These are phyloP conservation scores for Galerucella calmariensis DNA, from an alignment of 2,888 invertebrate species.

Conservation along the genomic window DNA sequence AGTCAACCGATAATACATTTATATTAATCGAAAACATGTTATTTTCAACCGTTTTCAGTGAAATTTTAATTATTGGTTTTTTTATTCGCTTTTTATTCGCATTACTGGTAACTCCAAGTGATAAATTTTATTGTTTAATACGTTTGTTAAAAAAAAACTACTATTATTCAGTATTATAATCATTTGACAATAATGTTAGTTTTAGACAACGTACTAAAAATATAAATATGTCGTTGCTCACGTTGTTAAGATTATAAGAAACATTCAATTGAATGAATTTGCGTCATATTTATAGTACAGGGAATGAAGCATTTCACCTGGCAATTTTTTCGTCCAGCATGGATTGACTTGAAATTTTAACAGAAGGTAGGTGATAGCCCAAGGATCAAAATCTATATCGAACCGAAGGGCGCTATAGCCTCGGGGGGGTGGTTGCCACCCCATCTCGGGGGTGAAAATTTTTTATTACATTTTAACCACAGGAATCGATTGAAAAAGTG, in stretches of 20 bases:
- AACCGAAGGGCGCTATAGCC: too few relatives aligned
- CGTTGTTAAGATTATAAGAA: neutral
- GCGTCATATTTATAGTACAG: slow-evolving; percentile 2
- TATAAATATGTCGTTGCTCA: neutral
- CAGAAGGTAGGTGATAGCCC: too few relatives aligned
- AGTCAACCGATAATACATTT: neutral
- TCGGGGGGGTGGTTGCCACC: too few relatives aligned
- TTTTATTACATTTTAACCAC: too few relatives aligned
- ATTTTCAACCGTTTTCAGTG: neutral
- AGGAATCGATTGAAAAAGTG: too few relatives aligned
- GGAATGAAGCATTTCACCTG: too few relatives aligned
- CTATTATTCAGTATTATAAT: neutral
- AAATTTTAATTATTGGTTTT: neutral
- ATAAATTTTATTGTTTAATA: neutral
- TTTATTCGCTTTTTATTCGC: neutral
- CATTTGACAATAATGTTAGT: neutral
- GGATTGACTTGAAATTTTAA: too few relatives aligned
- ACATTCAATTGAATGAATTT: neutral
- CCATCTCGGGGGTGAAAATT: too few relatives aligned
- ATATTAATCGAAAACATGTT: neutral
- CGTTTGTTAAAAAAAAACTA: neutral
- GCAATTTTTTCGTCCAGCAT: too few relatives aligned
- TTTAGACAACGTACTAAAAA: neutral
- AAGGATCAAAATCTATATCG: too few relatives aligned
- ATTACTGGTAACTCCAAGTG: neutral